phyloP scores from a whole-genome alignment of 1,140 invertebrate species.

The Probaryconus sp. region DNA sequence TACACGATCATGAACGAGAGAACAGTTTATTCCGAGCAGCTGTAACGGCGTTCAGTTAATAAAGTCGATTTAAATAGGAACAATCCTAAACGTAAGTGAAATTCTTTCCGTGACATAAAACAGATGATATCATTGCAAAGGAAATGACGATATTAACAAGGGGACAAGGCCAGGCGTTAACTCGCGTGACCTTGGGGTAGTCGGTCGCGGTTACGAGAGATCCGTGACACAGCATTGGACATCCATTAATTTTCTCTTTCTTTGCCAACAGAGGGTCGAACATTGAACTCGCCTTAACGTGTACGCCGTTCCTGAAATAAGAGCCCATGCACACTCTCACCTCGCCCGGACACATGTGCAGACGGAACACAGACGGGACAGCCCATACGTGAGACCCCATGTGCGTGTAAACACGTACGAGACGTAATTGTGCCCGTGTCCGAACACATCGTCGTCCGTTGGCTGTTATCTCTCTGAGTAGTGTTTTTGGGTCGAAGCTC shows the following conservation, averaged over 20 bases:
- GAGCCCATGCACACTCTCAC: constrained; percentile 18
- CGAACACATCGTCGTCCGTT: constrained; percentile 16
- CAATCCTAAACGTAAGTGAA: too few species aligned
- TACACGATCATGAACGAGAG: too few species aligned
- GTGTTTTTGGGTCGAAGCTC: constrained; percentile 47
- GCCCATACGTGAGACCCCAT: constrained; percentile 43
- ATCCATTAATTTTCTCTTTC: constrained; percentile 17
- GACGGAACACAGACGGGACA: not conserved
- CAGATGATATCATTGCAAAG: too few species aligned
- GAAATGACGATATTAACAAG: too few species aligned
- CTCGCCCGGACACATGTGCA: constrained; percentile 2
- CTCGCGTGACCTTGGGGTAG: too few species aligned
- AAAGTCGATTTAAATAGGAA: too few species aligned
- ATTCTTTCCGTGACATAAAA: too few species aligned
- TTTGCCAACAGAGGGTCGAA: constrained; percentile 14
- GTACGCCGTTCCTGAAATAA: constrained; percentile 19
- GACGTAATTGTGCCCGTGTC: constrained; percentile 21
- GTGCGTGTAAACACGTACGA: constrained; percentile 38
- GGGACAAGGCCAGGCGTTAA: too few species aligned
- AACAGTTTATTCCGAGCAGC: too few species aligned
- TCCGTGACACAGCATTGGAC: too few species aligned
- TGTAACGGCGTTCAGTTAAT: too few species aligned
- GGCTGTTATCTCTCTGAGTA: constrained; percentile 42
- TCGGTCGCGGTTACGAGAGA: too few species aligned
- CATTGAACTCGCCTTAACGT: constrained; percentile 35